Conservation (phyloP, 2,888 invertebrate genomes). For the Anthrax anthrax region DNA sequence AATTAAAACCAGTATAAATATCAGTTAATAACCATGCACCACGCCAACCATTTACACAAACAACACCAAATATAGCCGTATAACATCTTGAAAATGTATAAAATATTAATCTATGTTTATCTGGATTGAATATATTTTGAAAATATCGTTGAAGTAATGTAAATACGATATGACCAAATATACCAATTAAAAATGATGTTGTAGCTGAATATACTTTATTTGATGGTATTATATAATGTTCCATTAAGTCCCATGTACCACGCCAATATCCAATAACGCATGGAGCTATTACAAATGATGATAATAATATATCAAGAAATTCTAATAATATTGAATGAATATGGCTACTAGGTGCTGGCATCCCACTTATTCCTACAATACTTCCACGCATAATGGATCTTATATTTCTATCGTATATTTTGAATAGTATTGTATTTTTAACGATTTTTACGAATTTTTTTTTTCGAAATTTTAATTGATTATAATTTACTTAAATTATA, state of each 20-base stretch:
- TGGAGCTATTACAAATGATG: conserved; percentile 59
- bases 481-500: too few species aligned
- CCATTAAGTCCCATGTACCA: conserved; percentile 70
- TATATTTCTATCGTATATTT: background rate
- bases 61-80: conserved; percentile 59
- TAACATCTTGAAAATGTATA: conserved; percentile 58
- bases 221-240: conserved; percentile 51
- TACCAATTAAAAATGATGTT: conserved; percentile 53
- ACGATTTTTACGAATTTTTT: background rate
- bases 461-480: too few species aligned
- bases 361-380: conserved; percentile 12
- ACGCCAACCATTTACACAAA: conserved; percentile 79
- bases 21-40: conserved; percentile 66
- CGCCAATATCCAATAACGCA: conserved; percentile 78
- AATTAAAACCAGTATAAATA: conserved; percentile 42
- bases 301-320: conserved; percentile 55
- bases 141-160: conserved; percentile 51
- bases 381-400: conserved; percentile 14
- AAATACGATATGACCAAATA: conserved; percentile 53
- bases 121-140: conserved; percentile 46
- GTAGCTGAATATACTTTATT: conserved; percentile 46
- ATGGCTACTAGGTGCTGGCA: conserved; percentile 1
- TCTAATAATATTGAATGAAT: conserved; percentile 42
- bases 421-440: background rate
- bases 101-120: conserved; percentile 51